Evolutionary conservation across 1,140 invertebrate species (phyloP), one percentile per base, ranked within the genome.

Genomic region (Hyles vespertilio): DNA sequence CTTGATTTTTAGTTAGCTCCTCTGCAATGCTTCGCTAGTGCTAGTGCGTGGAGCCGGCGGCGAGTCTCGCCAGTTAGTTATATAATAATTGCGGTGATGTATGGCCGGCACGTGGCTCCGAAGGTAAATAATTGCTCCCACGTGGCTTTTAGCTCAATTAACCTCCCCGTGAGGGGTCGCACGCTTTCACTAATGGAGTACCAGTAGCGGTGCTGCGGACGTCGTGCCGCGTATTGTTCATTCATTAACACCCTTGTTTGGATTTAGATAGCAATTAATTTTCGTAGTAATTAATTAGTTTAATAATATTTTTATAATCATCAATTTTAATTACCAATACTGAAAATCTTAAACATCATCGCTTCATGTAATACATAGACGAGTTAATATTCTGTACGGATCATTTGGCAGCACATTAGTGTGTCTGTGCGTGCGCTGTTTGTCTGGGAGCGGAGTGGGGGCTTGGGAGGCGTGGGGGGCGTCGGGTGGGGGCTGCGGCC

Each of bases 391-490:
- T 81, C 79, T 66, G 51, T 58, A 68, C 79, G 79, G 82, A 77
- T 85, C 84, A 87, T 87, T 87, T 87, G 82, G 79, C 77, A 84
- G 77, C 81, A 87, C 81, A 82, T 84, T 81, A 84, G 77, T 65
- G 74, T 59, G 69, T 70, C 67, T 70, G 69, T 70, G 70, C 64
- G 72, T 70, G 67, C 59, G 69, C 61, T 65, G 68, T 70, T 63
- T 63, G 63, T 67, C 60, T 66, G 65, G 54, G 45, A 12, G 36
- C 10, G 57, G 46, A 7, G 7, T 33, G 3, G 46, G 43, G 61
- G 48, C 11, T 69, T 10, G 12, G 59, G 60, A 61, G 65, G 51
- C 33, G 63, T 50, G 59, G 61, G 56, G 62, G 47, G 56, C 54
- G 45, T 47, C 61, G 53, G 60, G 59, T 67, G 71, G 61, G 68